A percentile compares a stretch with the other conserved stretches of the same genome.
phyloP scores from a whole-genome alignment of 2,888 invertebrate species.

The Danaus chrysippus region DNA sequence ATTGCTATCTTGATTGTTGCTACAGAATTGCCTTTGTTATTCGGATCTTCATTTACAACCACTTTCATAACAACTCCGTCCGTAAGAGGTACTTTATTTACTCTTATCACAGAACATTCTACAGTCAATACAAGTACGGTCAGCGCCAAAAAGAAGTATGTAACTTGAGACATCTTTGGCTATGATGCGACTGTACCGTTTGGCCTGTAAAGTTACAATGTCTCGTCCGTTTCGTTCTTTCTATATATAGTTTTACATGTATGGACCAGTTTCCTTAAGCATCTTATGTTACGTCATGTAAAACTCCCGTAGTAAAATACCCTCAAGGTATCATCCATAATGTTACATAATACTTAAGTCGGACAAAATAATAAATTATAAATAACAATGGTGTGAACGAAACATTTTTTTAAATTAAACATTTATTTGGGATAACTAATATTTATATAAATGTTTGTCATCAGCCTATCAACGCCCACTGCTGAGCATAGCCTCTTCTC shows the following conservation, averaged over 20 bases:
- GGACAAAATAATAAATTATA: too few relatives aligned
- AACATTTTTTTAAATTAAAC: too few relatives aligned
- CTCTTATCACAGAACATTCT: slow-evolving; percentile 7
- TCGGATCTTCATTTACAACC: slow-evolving; percentile 20
- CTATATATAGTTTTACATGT: slow-evolving; percentile 5
- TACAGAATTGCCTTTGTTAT: slow-evolving; percentile 8
- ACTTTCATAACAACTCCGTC: slow-evolving; percentile 18
- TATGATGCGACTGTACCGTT: slow-evolving; percentile 2
- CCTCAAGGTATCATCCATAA: too few relatives aligned
- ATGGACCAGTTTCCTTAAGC: too few relatives aligned
- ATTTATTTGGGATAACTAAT: too few relatives aligned
- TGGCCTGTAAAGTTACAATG: background rate
- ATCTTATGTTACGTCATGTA: too few relatives aligned
- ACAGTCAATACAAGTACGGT: background rate
- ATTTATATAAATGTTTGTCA: too few relatives aligned
- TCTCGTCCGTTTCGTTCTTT: background rate
- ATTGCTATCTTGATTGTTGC: slow-evolving; percentile 25
- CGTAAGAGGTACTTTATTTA: slow-evolving; percentile 7
- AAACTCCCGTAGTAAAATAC: too few relatives aligned
- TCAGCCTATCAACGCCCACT: too few relatives aligned
- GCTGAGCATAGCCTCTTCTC: too few relatives aligned
- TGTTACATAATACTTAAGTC: too few relatives aligned
- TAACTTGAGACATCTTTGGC: slow-evolving; percentile 16
- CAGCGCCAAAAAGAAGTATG: background rate
- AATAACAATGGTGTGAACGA: too few relatives aligned